A percentile compares a stretch with the other conserved stretches of the same genome.
These are phyloP conservation scores for Liodrosophila aerea DNA, from an alignment of 2,888 invertebrate genomes.

Conservation along the genomic window DNA sequence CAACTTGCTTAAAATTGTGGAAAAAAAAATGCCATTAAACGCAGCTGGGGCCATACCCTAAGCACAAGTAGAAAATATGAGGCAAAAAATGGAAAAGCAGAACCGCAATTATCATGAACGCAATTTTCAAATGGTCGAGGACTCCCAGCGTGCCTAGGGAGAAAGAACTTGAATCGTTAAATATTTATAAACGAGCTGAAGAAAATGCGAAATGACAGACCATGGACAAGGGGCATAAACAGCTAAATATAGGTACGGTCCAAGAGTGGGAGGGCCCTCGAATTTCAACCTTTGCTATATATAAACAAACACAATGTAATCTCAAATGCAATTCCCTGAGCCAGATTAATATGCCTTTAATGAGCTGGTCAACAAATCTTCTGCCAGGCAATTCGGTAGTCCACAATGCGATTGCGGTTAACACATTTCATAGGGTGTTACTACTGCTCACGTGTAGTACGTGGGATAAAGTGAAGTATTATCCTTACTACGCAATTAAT, in stretches of 20 bases:
- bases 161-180: slow-evolving; percentile 66
- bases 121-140: slow-evolving; percentile 47
- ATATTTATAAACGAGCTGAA: slow-evolving; percentile 70
- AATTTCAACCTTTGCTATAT: background rate
- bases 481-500: slow-evolving; percentile 14
- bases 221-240: background rate
- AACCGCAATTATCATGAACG: slow-evolving; percentile 76
- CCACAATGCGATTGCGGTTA: slow-evolving; percentile 26
- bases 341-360: slow-evolving; percentile 65
- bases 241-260: too few species aligned
- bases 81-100: slow-evolving; percentile 22
- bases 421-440: background rate
- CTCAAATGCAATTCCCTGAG: slow-evolving; percentile 36
- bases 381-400: slow-evolving; percentile 18
- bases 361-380: slow-evolving; percentile 53
- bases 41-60: slow-evolving; percentile 60
- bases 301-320: slow-evolving; percentile 73
- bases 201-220: slow-evolving; percentile 9
- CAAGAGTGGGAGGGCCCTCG: too few species aligned
- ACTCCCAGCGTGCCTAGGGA: slow-evolving; percentile 25
- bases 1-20: slow-evolving; percentile 74
- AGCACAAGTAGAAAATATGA: background rate
- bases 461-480: background rate
- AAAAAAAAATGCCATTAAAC: slow-evolving; percentile 76
- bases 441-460: too few species aligned